Base-by-base conservation (phyloP, 1,140 invertebrate species). In the Drosophila parabipectinata region DNA sequence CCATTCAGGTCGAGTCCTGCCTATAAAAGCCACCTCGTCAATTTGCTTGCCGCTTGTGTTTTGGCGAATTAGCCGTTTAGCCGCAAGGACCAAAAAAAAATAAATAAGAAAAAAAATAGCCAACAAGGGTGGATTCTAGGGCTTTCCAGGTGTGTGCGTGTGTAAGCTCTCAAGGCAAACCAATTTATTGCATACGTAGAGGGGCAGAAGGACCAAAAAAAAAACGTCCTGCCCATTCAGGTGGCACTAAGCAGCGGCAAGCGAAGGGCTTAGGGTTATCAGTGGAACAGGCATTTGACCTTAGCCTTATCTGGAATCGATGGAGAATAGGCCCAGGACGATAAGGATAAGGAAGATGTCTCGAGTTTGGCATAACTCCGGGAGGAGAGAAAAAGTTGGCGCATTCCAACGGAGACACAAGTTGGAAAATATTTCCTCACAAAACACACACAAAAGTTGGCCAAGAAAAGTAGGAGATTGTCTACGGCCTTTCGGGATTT, bases 141-240 rank as follows among this genome's bases (percentile, higher is more conserved):
- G 48, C 57, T 64, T 68, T 52, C 18, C 56, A 83, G 76, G 80
- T 85, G 67, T 79, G 62, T 79, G 62, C 63, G 75, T 64, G 63
- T 66, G 48, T 39, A 50, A 39, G 62, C 54, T 41, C 52, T 41
- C 52, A 52, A 59, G 67, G 72, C 63, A 62, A 74, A 52, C 55
- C 74, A 85, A 87, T 85, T 87, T 82, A 64, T 77, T 79, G 78
- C 83, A 88, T 87, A 88, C 71, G 61, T 72, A 39, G 55, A 45
- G 66, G 48, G 48, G 58, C 26, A 4, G 30, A 3, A 15, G 10
- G 37, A 1, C 14, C 3, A 7, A 15, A 18, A 21, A 45, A 21
- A 47, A 21, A 45, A 18, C 7, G 60, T 73, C 72, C 51, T 63
- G 53, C 48, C 50, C 62, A 84, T 39, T 60, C 50, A 54, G 51